Evolutionary conservation across 2,888 invertebrate genomes (phyloP), one percentile per base, ranked within the genome.

Genomic region (Sicus ferrugineus): DNA sequence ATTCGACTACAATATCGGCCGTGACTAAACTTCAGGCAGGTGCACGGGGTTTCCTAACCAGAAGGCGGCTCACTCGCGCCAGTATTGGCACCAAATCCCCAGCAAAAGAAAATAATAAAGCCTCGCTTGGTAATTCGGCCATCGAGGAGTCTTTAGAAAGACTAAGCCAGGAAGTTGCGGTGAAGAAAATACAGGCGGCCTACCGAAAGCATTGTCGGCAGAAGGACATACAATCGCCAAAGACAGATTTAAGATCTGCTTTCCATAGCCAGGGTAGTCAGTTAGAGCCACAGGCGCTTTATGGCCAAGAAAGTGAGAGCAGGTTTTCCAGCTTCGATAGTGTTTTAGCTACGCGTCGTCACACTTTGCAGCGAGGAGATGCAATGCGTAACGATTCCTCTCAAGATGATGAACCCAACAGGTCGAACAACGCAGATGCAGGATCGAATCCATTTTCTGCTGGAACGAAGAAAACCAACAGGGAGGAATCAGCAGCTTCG

Each of bases 21-120:
- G 81, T 79, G 16, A 84, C 83, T 0, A 85, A 83, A 74, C 83
- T 84, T 26, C 84, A 84, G 74, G 84, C 84, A 3, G 83, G 80
- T 23, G 81, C 82, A 0, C 72, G 83, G 11, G 84, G 84, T 1
- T 84, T 83, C 67, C 68, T 83, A 3, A 81, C 83, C 3, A 77
- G 84, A 31, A 77, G 82, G 9, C 73, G 81, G 52, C 65, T 83
- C 14, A 78, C 80, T 1, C 77, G 80, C 0, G 77, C 80, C 2
- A 81, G 80, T 72, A 75, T 77, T 6, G 80, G 77, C 6, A 80
- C 80, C 6, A 80, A 80, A 65, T 9, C 77, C 81, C 3, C 77
- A 78, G 0, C 75, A 77, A 28, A 52, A 52, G 9, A 16, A 42
- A 80, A 79, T 3, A 78, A 75, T 9, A 79, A 80, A 52, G 78